Base-by-base conservation (phyloP, 2,888 invertebrate species). In the Eremobia ochroleuca region DNA sequence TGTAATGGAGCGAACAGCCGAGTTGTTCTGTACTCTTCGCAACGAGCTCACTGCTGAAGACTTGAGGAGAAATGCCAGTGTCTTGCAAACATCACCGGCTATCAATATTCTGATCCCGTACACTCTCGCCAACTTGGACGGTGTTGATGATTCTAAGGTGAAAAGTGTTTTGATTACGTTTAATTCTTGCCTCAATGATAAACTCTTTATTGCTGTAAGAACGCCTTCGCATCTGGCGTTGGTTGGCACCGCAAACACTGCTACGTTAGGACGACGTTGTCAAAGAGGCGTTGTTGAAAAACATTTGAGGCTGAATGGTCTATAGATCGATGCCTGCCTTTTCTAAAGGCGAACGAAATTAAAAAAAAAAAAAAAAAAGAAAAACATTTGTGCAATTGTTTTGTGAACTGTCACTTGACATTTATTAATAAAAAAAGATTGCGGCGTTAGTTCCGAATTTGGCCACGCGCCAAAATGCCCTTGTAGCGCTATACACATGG, bases 41-140 rank as follows among this genome's bases (percentile, higher is more conserved):
- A 98, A 98, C 92, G 98, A 97, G 79, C 93, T 97, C 49, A 96
- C 97, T 0, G 94, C 97, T 1, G 97, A 97, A 70, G 96, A 96
- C 64, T 85, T 97, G 85, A 86, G 93, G 18, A 89, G 95, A 34
- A 95, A 95, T 82, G 93, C 94, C 0, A 68, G 91, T 0, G 93
- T 94, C 67, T 85, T 97, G 79, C 95, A 97, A 69, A 91, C 92
- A n/a, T 95, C 96, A 9, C 96, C 97, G 72, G 97, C 97, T 86
- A 97, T 98, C 91, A 98, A 97, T 58, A 98, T 98, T 0, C 97
- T 99, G 66, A 94, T 99, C 87, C 99, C 99, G 0, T 97, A 98
- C 81, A 98, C 98, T 28, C 97, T 99, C 91, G 98, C 99, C 13
- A 98, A 99, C 90, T 97, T 99, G 83, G 98, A 99, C 31, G 97